A percentile compares a stretch with the other conserved stretches of the same genome.
Evolutionary conservation across 2,113 vertebrate genomes (phyloP).

Genomic region (Apteryx mantelli): DNA sequence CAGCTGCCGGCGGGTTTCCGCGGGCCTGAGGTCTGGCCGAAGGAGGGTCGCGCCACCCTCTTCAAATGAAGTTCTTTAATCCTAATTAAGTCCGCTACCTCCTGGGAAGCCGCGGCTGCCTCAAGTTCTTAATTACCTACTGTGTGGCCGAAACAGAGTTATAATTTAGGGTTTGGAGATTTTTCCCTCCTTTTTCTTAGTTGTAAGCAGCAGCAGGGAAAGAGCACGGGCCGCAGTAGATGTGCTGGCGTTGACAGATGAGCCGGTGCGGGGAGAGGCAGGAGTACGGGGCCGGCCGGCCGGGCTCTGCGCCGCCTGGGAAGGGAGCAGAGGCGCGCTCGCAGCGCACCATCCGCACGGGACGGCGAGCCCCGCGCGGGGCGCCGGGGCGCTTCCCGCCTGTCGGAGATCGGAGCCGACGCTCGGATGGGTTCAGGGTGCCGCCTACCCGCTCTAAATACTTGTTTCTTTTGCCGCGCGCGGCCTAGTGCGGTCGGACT

Average conservation of each 20-base stretch:
- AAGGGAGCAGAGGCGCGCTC: constrained; percentile 30
- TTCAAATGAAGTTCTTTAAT: constrained; percentile 57
- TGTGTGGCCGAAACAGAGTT: constrained; percentile 26
- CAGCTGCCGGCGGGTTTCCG: constrained; percentile 32
- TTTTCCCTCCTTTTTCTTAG: not conserved
- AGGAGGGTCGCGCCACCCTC: constrained; percentile 7
- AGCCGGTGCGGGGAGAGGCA: constrained; percentile 39
- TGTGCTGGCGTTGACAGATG: constrained; percentile 75
- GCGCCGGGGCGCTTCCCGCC: constrained; percentile 63
- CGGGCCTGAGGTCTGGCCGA: constrained; percentile 24
- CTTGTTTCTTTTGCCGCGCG: constrained; percentile 76
- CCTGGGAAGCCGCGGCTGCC: constrained; percentile 57
- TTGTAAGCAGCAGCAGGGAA: constrained; percentile 20
- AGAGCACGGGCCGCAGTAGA: constrained; percentile 41
- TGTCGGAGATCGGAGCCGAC: constrained; percentile 77
- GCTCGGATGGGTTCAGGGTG: constrained; percentile 74
- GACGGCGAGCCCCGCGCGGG: constrained; percentile 53
- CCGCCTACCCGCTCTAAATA: constrained; percentile 82
- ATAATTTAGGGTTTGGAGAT: not conserved
- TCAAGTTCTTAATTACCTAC: constrained; percentile 61
- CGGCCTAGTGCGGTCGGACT: constrained; percentile 80
- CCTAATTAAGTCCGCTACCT: constrained; percentile 68
- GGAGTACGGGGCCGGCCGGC: constrained; percentile 66
- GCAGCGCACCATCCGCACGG: constrained; percentile 64
- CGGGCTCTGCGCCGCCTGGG: constrained; percentile 45